Base-by-base conservation (phyloP, 2,888 invertebrate genomes). In the Limulus polyphemus region DNA sequence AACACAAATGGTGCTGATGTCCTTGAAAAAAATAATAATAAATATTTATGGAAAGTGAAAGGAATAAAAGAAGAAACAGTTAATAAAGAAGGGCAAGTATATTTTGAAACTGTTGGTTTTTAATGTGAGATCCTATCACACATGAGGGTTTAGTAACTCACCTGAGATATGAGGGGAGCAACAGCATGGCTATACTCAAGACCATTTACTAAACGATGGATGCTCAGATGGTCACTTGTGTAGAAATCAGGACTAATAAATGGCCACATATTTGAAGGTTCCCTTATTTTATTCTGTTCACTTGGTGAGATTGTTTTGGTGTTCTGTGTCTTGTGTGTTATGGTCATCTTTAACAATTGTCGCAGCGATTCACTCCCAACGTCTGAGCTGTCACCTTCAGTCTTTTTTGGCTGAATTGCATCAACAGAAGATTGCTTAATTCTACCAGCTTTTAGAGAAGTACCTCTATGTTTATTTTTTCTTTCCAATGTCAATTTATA, bases 401-500 rank as follows among this genome's bases (percentile, higher is more conserved):
- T n/a, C 14, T 49, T 46, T n/a, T 50, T 56, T 11, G 13, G 56
- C 58, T 52, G 54, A 17, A 58, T 56, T 59, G 48, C 10, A 13
- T 50, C 2, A 50, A 50, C 1, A n/a, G 7, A 50, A 50, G 14
- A 50, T 50, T 50, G 13, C 14, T 14, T 50, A 50, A 50, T 14
- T 50, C 10, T 50, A 7, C 7, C 51, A 50, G 14, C 14, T 50
- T 50, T 14, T 50, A n/a, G 13, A n/a, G 51, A 32, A 32, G 32
- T 32, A 5, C 32, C 32, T 56, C 16, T 13, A 48, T 46, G 47
- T 54, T 47, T 16, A 59, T 62, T 69, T 71, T 17, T 61, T 54
- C 56, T 47, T 55, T 68, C 69, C 48, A 68, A 66, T 48, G 77
- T 76, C 68, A 78, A 69, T 66, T 79, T 79, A 70, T 78, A 79